Evolutionary conservation across 2,797 vertebrate genomes (phyloP), one percentile per base, ranked within the genome.

Genomic region (Falco concolor): DNA sequence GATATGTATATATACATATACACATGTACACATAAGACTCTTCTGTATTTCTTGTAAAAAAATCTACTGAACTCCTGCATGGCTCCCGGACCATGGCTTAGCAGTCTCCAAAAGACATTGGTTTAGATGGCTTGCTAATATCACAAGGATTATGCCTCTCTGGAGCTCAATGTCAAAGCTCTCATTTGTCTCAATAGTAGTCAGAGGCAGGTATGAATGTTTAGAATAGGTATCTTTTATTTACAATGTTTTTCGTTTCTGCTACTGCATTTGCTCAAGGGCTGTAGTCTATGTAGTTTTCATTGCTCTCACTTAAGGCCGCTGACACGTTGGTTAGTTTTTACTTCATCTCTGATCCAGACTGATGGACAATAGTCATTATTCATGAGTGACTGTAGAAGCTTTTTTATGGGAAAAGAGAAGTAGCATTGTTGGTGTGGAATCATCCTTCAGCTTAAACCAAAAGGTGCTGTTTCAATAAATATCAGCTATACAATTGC

Each of bases 361-460:
- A 54, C 0, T 1, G 1, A 27, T 12, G 11, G n/a, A 69, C 4
- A 40, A n/a, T 16, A 44, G 25, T 54, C 56, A 59, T 18, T 82
- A 20, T 53, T 67, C 28, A 73, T 38, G 30, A 75, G 4, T 40
- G 5, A 2, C 42, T 75, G 23, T 34, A 61, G 11, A 2, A 61
- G 9, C 16, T 19, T 20, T 72, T 74, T 78, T 49, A 36, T 22
- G 34, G 21, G 42, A 56, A 59, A 80, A 83, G 14, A 82, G 18
- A 47, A 76, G 4, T 23, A 81, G 3, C 18, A 28, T 32, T 65
- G 13, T 52, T 81, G 19, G 7, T 40, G 15, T 40, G 27, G 10
- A 69, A 82, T 38, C 8, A 72, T 27, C 20, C 52, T 61, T 45
- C 14, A 79, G 9, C 23, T 85, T 89, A 49, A 87, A 84, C 42